These are phyloP conservation scores for Papilio dardanus DNA, from an alignment of 1,140 invertebrate species.

Conservation along the genomic window DNA sequence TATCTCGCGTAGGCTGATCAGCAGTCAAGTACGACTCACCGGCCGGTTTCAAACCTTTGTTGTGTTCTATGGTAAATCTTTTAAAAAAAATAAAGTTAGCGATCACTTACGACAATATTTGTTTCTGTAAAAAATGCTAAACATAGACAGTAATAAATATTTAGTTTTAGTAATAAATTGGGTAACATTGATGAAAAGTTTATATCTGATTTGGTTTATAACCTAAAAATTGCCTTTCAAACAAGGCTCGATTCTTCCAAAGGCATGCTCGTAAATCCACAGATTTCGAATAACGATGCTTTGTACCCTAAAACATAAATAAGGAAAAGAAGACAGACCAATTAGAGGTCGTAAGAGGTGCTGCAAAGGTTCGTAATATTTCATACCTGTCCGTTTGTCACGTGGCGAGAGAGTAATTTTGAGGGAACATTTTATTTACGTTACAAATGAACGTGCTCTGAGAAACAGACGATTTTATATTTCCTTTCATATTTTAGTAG, in stretches of 20 bases:
- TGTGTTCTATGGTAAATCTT: constrained; percentile 70
- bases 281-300: neutral
- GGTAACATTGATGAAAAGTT: neutral
- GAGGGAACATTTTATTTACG: constrained; percentile 33
- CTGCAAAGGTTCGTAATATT: neutral
- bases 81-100: neutral
- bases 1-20: constrained; percentile 57
- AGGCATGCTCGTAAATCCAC: neutral
- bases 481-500: constrained; percentile 29
- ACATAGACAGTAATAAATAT: neutral
- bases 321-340: constrained; percentile 31
- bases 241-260: neutral
- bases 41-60: constrained; percentile 71
- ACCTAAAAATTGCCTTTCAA: neutral
- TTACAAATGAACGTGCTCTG: constrained; percentile 31
- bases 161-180: neutral
- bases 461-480: constrained; percentile 33
- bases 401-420: constrained; percentile 28
- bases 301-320: constrained; percentile 24
- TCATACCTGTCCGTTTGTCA: constrained; percentile 29
- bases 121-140: neutral
- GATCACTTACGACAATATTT: neutral
- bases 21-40: constrained; percentile 71
- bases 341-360: constrained; percentile 29
- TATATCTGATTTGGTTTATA: neutral